These are phyloP conservation scores for Phenacoccus solenopsis DNA, from an alignment of 1,140 invertebrate genomes.

Conservation along the genomic window DNA sequence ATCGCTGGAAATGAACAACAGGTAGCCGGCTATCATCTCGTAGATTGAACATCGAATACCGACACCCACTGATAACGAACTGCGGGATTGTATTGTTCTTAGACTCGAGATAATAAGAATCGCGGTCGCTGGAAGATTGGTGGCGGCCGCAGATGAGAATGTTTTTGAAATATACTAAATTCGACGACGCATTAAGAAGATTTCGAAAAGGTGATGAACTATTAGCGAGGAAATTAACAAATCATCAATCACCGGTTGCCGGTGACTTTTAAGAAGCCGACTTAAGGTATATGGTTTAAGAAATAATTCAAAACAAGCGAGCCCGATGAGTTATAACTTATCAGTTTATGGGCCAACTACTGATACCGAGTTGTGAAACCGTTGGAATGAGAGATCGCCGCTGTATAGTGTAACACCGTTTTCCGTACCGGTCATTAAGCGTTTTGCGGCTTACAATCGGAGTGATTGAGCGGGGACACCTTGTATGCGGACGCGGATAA, in stretches of 20 bases:
- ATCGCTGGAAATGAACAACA: too few relatives aligned
- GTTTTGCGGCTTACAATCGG: not conserved
- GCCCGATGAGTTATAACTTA: constrained; percentile 10
- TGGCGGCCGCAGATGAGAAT: not conserved
- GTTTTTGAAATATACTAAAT: not conserved
- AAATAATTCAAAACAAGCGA: constrained; percentile 5
- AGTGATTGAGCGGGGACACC: not conserved
- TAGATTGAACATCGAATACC: too few relatives aligned
- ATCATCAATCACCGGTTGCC: constrained; percentile 5
- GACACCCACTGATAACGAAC: too few relatives aligned
- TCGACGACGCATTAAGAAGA: not conserved
- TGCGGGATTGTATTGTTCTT: too few relatives aligned
- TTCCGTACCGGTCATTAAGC: not conserved
- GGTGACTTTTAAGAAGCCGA: not conserved
- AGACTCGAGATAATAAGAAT: too few relatives aligned
- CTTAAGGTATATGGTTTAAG: not conserved
- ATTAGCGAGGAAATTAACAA: constrained; percentile 12
- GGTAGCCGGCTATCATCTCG: too few relatives aligned
- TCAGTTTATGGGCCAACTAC: constrained; percentile 12
- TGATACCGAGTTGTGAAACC: not conserved
- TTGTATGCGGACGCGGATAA: not conserved
- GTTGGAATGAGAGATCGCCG: not conserved
- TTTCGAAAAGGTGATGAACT: constrained; percentile 9
- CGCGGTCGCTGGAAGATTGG: too few relatives aligned
- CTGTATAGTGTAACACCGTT: not conserved